phyloP scores from a whole-genome alignment of 2,888 invertebrate species.

The Morpho helenor region DNA sequence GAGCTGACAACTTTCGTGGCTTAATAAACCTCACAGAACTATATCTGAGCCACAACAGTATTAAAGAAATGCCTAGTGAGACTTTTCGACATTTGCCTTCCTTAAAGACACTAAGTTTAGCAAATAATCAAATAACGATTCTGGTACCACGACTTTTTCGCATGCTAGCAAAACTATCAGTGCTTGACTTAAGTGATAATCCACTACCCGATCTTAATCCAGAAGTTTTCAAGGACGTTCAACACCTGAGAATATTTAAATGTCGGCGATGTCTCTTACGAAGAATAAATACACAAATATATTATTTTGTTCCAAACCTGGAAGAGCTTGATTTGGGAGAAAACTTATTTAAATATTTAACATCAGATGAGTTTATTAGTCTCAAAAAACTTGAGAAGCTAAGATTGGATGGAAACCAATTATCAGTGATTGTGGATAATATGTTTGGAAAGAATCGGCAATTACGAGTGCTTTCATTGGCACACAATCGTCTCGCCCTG shows the following conservation, averaged over 20 bases:
- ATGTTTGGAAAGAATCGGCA: conserved; percentile 81
- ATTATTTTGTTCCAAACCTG: conserved; percentile 85
- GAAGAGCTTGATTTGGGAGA: conserved; percentile 87
- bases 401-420: conserved; percentile 86
- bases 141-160: conserved; percentile 86
- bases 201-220: conserved; percentile 86
- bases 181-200: conserved; percentile 87
- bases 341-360: conserved; percentile 87
- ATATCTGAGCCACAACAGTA: conserved; percentile 86
- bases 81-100: conserved; percentile 87
- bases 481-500: conserved; percentile 86
- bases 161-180: conserved; percentile 84
- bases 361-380: conserved; percentile 85
- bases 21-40: conserved; percentile 85
- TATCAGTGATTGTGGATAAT: conserved; percentile 86
- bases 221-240: conserved; percentile 88
- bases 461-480: conserved; percentile 79
- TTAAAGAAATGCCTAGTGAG: conserved; percentile 86
- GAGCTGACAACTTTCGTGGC: conserved; percentile 87
- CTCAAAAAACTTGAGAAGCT: conserved; percentile 82
- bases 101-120: conserved; percentile 82
- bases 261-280: conserved; percentile 86
- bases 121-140: conserved; percentile 83
- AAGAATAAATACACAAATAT: conserved; percentile 88
- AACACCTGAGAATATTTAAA: conserved; percentile 84